phyloP scores from a whole-genome alignment of 2,888 invertebrate genomes.

The Tetanocera ferruginea region DNA sequence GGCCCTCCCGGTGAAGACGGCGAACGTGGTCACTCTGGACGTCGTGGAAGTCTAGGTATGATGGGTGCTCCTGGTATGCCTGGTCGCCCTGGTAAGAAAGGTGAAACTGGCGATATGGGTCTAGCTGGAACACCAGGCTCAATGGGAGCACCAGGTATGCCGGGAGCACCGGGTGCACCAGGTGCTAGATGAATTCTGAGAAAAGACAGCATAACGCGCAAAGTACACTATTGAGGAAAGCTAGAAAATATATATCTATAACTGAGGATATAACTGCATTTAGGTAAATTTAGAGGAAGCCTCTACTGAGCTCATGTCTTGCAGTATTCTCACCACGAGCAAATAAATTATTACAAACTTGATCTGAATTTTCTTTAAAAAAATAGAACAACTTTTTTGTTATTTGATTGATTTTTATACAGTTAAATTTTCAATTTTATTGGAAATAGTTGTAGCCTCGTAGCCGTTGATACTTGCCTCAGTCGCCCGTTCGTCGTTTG shows the following conservation, averaged over 20 bases:
- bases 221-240: too few relatives aligned
- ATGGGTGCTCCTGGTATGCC: not conserved
- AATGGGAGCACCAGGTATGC: not conserved
- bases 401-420: not conserved
- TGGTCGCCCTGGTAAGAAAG: not conserved
- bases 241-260: not conserved
- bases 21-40: not conserved
- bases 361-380: too few relatives aligned
- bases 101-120: not conserved
- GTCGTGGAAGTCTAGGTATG: not conserved
- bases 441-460: constrained; percentile 31
- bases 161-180: not conserved
- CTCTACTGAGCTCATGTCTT: not conserved
- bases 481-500: not conserved
- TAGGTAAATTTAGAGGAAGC: not conserved
- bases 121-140: not conserved
- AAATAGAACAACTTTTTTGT: too few relatives aligned
- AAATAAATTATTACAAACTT: too few relatives aligned
- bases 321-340: too few relatives aligned
- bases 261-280: not conserved
- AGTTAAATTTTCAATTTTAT: constrained; percentile 28
- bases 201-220: too few relatives aligned
- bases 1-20: not conserved
- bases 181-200: too few relatives aligned
- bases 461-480: constrained; percentile 3